Conservation (phyloP, 53 echinoderm and acorn worm genomes). For the Crossaster papposus region DNA sequence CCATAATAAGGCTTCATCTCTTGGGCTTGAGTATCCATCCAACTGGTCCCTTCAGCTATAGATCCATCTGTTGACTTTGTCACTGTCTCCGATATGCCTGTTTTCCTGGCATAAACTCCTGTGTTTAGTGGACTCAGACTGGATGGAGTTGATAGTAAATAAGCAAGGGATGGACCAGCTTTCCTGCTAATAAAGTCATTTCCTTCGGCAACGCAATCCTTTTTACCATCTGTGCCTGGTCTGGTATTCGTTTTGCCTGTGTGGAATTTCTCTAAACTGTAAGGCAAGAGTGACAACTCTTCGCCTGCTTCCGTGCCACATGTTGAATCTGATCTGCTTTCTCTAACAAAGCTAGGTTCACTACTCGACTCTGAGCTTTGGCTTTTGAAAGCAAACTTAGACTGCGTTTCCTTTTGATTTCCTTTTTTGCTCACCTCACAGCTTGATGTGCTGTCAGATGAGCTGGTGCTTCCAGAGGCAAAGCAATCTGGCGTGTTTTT, state of each 20-base stretch:
- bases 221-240: neutral
- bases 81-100: neutral
- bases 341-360: neutral
- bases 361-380: neutral
- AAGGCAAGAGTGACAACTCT: neutral
- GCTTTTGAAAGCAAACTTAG: neutral
- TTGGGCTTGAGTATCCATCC: neutral
- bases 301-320: neutral
- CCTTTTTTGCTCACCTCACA: neutral
- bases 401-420: neutral
- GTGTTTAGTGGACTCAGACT: constrained; percentile 13
- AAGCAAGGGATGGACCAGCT: neutral
- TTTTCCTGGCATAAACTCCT: neutral
- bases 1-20: constrained; percentile 29
- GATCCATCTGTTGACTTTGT: neutral
- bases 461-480: neutral
- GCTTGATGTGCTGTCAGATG: neutral
- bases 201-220: neutral
- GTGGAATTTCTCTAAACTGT: neutral
- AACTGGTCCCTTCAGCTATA: neutral
- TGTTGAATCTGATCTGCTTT: neutral
- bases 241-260: neutral
- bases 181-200: neutral
- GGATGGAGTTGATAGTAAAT: neutral
- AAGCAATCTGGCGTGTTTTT: neutral